Percentiles rank a stretch among this genome's conserved stretches.
phyloP scores from a whole-genome alignment of 2,888 invertebrate species.

The Eristalis intricaria region DNA sequence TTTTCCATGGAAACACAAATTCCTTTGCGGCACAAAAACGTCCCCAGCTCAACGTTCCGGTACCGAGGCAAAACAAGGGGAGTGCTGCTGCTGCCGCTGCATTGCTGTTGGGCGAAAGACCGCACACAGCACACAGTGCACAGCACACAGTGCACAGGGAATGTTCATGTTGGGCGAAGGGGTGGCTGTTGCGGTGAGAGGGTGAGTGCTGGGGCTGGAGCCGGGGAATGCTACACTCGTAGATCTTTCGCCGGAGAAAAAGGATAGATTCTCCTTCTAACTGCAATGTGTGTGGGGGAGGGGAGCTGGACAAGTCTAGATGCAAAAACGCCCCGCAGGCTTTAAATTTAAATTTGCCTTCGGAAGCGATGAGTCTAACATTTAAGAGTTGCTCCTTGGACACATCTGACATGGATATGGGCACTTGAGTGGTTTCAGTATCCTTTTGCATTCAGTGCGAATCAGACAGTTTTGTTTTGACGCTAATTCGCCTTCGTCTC shows the following conservation, averaged over 20 bases:
- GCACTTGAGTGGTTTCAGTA: not conserved
- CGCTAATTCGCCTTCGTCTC: too few species aligned
- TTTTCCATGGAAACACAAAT: constrained; percentile 19
- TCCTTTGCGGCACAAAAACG: not conserved
- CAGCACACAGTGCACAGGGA: not conserved
- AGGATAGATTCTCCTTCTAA: not conserved
- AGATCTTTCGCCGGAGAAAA: not conserved
- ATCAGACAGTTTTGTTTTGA: not conserved
- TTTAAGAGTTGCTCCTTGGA: not conserved
- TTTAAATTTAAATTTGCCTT: not conserved
- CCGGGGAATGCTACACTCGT: not conserved
- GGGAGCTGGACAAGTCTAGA: not conserved
- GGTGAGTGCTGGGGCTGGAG: not conserved
- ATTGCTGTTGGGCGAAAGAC: not conserved
- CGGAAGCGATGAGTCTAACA: not conserved
- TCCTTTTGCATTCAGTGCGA: not conserved
- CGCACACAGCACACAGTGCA: not conserved
- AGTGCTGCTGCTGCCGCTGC: not conserved
- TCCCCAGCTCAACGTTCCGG: not conserved
- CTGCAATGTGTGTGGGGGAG: not conserved
- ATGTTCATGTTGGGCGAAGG: too few species aligned
- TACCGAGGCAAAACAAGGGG: not conserved
- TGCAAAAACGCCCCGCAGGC: not conserved
- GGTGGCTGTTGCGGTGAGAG: not conserved
- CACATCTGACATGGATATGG: not conserved